These are phyloP conservation scores for Macquaria australasica DNA, from an alignment of 2,113 vertebrate species.

Conservation along the genomic window DNA sequence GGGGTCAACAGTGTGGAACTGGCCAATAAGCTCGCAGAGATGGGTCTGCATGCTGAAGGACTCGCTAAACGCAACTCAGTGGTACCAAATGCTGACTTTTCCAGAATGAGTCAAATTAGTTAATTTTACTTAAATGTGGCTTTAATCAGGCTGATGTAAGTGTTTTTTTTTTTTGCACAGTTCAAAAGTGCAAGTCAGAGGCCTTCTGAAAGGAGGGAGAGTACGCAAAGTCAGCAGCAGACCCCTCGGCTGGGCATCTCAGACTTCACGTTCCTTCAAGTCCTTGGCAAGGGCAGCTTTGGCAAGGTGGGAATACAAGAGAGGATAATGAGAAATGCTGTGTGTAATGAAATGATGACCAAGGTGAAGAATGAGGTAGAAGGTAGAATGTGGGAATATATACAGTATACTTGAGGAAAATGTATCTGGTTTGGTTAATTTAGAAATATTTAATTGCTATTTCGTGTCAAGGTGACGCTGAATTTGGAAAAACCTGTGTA, in stretches of 20 bases:
- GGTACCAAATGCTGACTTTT: conserved; percentile 59
- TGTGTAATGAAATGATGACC: not conserved
- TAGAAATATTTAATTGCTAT: not conserved
- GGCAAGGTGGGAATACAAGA: conserved; percentile 90
- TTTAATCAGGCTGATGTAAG: not conserved
- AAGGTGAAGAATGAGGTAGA: not conserved
- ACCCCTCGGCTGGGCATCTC: conserved; percentile 84
- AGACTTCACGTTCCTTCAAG: conserved; percentile 93
- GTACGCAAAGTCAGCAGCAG: conserved; percentile 38
- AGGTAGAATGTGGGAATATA: not conserved
- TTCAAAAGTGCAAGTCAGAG: conserved; percentile 65
- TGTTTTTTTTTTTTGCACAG: conserved; percentile 38
- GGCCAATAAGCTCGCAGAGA: conserved; percentile 93
- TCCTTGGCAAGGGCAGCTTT: conserved; percentile 97
- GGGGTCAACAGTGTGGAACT: conserved; percentile 95
- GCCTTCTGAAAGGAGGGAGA: conserved; percentile 76
- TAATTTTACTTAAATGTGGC: not conserved
- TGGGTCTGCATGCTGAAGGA: conserved; percentile 93
- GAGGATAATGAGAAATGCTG: not conserved
- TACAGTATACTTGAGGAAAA: not conserved
- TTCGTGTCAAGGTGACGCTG: not conserved
- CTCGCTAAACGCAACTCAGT: conserved; percentile 84
- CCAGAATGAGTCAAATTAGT: not conserved
- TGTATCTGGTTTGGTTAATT: not conserved
- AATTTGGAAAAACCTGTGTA: not conserved